A percentile compares a stretch with the other conserved stretches of the same genome.
phyloP scores from a whole-genome alignment of 2,797 vertebrate genomes.

The Carapus acus region DNA sequence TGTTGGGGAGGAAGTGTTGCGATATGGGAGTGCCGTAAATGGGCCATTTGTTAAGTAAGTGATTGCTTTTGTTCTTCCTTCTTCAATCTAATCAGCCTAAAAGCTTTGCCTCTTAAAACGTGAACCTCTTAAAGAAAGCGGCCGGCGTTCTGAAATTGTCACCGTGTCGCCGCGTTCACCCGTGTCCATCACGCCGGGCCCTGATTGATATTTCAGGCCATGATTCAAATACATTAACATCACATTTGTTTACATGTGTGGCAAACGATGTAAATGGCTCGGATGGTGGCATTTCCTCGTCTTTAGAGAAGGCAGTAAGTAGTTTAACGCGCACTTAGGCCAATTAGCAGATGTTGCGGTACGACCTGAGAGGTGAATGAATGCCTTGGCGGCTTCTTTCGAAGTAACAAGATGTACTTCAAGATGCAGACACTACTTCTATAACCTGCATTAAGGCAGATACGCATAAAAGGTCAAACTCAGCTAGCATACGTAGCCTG shows the following conservation, averaged over 20 bases:
- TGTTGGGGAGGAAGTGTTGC: constrained; percentile 50
- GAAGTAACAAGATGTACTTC: too few relatives aligned
- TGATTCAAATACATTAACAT: background rate
- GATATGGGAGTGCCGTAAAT: constrained; percentile 48
- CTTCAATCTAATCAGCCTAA: constrained; percentile 64
- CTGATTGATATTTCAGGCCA: constrained; percentile 20
- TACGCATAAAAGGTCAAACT: too few relatives aligned
- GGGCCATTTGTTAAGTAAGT: constrained; percentile 59
- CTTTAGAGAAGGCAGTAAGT: too few relatives aligned
- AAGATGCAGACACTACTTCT: too few relatives aligned
- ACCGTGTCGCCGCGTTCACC: constrained; percentile 41
- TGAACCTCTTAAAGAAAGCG: constrained; percentile 45
- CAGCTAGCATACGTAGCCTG: too few relatives aligned
- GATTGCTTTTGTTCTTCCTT: constrained; percentile 59
- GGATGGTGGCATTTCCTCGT: background rate
- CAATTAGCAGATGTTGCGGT: too few relatives aligned
- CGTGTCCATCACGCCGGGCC: constrained; percentile 26
- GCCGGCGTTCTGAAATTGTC: constrained; percentile 49
- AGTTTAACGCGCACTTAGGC: too few relatives aligned
- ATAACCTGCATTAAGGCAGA: constrained; percentile 1
- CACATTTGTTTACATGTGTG: constrained; percentile 7
- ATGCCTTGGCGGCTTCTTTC: too few relatives aligned
- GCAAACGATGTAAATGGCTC: background rate
- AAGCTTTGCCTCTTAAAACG: constrained; percentile 63
- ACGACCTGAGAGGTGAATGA: too few relatives aligned